Base-by-base conservation (phyloP, 2,113 vertebrate species). In the Archilochus colubris region DNA sequence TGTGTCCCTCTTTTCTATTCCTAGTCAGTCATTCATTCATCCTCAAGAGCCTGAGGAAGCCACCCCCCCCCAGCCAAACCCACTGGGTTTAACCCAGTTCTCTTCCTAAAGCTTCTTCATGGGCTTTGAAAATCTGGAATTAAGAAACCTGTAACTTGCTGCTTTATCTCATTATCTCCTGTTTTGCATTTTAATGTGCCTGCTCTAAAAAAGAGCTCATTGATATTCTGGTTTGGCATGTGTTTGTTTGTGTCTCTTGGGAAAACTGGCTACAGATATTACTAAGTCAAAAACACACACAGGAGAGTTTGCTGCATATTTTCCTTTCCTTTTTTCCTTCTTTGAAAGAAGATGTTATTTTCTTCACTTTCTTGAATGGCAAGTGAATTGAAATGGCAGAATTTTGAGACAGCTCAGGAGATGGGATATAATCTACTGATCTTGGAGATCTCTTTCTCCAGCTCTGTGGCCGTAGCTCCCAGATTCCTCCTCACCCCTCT, bases 161-260 rank as follows among this genome's bases (percentile, higher is more conserved):
- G 95, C 95, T 98, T 96, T 98, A 98, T 97, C 97, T 98, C 97
- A 98, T 98, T 98, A 98, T 98, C 97, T 98, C 94, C 96, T 97
- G 97, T 97, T 98, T 97, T 98, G 98, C 98, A 98, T 98, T 97
- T 98, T 98, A 98, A 98, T 98, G 97, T 72, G 97, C 94, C 59
- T 79, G 95, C 95, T 98, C 96, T 98, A 97, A 97, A 98, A 97
- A 97, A 97, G 96, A 83, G 96, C 97, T 98, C 97, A 97, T 98
- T 98, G 97, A 96, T 98, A 98, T 98, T 98, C 97, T 31, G 85
- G 95, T 97, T 97, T 40, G 23, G 97, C 94, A 75, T 94, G 94
- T 97, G 97, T 98, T 97, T 98, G 97, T 97, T 98, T 98, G 97
- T 97, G 96, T 98, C 98, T 97, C 97, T 96, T 95, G 97, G 97